phyloP scores from a whole-genome alignment of 1,140 invertebrate genomes.

The Daktulosphaira vitifoliae region DNA sequence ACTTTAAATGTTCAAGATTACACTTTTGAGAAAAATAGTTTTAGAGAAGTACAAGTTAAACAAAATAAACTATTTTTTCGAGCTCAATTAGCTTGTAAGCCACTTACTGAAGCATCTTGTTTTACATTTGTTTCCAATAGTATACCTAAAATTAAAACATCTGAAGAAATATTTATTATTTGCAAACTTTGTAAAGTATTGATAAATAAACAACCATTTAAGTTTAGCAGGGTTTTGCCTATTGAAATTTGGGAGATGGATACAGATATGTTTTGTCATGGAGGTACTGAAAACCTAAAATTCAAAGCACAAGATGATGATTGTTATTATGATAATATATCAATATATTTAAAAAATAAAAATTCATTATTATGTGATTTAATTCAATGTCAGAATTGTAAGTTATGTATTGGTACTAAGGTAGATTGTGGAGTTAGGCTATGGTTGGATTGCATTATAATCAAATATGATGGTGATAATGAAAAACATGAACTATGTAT shows the following conservation, averaged over 20 bases:
- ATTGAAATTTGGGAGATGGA: constrained; percentile 13
- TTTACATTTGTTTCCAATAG: constrained; percentile 10
- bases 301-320: constrained; percentile 19
- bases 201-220: constrained; percentile 10
- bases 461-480: constrained; percentile 4
- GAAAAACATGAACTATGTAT: not conserved
- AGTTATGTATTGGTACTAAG: constrained; percentile 12
- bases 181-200: not conserved
- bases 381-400: constrained; percentile 6
- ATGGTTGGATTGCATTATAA: constrained; percentile 9
- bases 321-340: constrained; percentile 23
- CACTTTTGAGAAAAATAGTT: constrained; percentile 9
- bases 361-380: not conserved
- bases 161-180: constrained; percentile 4
- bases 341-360: constrained; percentile 20
- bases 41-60: constrained; percentile 14
- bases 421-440: constrained; percentile 6
- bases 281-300: constrained; percentile 12
- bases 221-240: constrained; percentile 7
- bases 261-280: constrained; percentile 24
- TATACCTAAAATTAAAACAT: not conserved
- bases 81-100: constrained; percentile 8
- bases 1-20: constrained; percentile 6
- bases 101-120: constrained; percentile 6
- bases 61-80: constrained; percentile 9